These are phyloP conservation scores for Eledone cirrhosa DNA, from an alignment of 2,888 invertebrate genomes.

Conservation along the genomic window DNA sequence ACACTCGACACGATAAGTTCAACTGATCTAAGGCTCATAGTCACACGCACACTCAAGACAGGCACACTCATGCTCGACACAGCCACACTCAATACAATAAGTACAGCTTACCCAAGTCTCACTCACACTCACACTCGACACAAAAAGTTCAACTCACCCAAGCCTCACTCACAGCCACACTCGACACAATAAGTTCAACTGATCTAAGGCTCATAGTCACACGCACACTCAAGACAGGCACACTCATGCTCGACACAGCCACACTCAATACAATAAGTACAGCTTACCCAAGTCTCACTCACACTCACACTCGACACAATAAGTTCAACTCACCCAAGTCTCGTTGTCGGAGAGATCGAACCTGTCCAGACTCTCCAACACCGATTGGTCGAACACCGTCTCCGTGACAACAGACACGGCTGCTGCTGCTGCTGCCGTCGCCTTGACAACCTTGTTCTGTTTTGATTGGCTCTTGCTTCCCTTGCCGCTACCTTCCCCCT, in stretches of 20 bases:
- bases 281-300: background rate
- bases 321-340: slow-evolving; percentile 22
- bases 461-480: slow-evolving; percentile 8
- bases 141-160: no score
- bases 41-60: background rate
- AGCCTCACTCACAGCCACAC: no score
- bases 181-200: no score
- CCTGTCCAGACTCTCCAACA: background rate
- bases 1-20: no score
- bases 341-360: slow-evolving; percentile 20
- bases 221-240: background rate
- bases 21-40: no score
- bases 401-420: background rate
- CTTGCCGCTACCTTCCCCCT: background rate
- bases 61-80: background rate
- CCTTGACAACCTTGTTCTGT: background rate
- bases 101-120: background rate
- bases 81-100: background rate
- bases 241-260: background rate
- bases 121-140: no score
- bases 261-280: background rate
- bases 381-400: background rate
- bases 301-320: no score
- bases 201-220: no score
- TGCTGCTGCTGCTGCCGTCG: no score